Conservation (phyloP, 2,797 vertebrate genomes). For the Hemibagrus guttatus region DNA sequence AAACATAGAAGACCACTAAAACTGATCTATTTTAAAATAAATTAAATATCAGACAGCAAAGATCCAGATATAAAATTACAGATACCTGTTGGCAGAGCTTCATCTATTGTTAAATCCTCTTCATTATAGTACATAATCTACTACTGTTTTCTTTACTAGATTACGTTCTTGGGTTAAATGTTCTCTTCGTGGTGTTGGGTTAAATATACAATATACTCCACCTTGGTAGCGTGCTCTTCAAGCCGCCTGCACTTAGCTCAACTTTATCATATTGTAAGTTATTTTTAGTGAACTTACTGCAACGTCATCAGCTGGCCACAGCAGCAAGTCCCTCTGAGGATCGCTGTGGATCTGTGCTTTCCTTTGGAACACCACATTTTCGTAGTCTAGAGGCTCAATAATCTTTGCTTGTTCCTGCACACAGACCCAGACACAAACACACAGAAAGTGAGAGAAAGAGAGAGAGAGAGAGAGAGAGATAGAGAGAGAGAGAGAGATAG, state of each 20-base stretch:
- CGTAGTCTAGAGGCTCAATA: slow-evolving; percentile 94
- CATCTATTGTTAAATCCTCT: background rate
- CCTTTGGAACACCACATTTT: slow-evolving; percentile 89
- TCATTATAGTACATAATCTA: background rate
- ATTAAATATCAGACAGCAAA: background rate
- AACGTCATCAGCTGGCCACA: slow-evolving; percentile 93
- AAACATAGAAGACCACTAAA: background rate
- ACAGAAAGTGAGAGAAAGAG: background rate
- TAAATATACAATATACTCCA: background rate
- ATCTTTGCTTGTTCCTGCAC: slow-evolving; percentile 92
- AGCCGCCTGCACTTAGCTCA: slow-evolving; percentile 4
- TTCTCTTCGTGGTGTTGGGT: background rate
- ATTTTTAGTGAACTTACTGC: slow-evolving; percentile 80
- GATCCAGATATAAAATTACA: background rate
- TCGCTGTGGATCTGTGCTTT: slow-evolving; percentile 97
- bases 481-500: background rate
- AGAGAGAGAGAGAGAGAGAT: background rate
- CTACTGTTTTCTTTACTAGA: background rate
- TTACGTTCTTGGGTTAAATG: slow-evolving; percentile 4
- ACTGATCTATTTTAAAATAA: background rate
- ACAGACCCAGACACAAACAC: slow-evolving; percentile 14
- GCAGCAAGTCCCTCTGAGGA: slow-evolving; percentile 91
- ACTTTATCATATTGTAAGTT: slow-evolving; percentile 15
- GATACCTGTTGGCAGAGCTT: background rate
- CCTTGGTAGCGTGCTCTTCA: background rate